Evolutionary conservation across 2,797 vertebrate species (phyloP).

Genomic region (Eleutherodactylus coqui): DNA sequence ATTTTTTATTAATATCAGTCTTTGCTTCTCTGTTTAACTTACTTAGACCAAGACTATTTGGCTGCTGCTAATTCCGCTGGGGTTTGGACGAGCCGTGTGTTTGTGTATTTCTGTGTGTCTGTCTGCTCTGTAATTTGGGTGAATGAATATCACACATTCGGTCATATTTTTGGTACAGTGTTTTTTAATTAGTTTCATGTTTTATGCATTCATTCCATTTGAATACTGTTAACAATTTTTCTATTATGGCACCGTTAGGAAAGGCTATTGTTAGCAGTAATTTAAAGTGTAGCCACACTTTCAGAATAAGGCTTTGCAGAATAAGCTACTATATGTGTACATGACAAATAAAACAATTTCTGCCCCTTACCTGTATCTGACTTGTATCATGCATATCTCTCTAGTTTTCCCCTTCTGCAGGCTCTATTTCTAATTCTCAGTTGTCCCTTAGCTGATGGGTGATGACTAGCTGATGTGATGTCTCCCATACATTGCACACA

Average conservation of each 20-base stretch:
- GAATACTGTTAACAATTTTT: not conserved
- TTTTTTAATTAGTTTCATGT: slow-evolving; percentile 2
- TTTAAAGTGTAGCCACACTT: no score
- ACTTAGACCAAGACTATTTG: slow-evolving; percentile 26
- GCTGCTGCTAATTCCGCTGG: not conserved
- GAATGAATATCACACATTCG: slow-evolving; percentile 19
- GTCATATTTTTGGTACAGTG: not conserved
- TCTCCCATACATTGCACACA: no score
- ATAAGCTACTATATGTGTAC: no score
- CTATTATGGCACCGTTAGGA: not conserved
- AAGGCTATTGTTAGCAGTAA: not conserved
- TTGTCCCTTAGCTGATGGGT: no score
- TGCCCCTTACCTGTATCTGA: no score
- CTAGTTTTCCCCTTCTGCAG: no score
- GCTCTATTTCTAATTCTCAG: no score
- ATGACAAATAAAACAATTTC: no score
- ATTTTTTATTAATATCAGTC: slow-evolving; percentile 39
- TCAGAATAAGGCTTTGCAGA: no score
- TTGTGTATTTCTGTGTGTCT: not conserved
- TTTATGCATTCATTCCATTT: not conserved
- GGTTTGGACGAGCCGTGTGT: not conserved
- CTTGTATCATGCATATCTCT: no score
- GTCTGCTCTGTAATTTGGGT: slow-evolving; percentile 22
- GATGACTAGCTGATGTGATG: no score
- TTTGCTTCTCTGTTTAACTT: slow-evolving; percentile 16